Base-by-base conservation (phyloP, 2,797 vertebrate genomes). In the Amazonetta brasiliensis region DNA sequence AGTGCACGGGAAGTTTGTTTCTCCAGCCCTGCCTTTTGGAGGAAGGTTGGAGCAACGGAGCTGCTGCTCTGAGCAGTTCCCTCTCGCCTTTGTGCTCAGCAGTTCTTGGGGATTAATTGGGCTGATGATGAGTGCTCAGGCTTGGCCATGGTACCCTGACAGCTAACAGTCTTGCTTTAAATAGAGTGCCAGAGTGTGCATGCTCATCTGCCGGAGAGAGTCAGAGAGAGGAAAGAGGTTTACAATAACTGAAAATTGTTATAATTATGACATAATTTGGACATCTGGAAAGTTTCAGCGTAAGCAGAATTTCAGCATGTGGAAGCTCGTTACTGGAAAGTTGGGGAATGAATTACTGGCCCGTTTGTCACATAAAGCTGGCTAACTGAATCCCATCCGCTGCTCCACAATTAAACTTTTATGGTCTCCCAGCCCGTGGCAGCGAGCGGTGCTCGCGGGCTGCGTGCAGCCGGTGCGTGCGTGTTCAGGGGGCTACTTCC, bases 231-330 rank as follows among this genome's bases (percentile, higher is more conserved):
- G 92, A 64, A 87, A 50, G 56, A 90, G 87, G 68, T 74, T 88
- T 63, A 94, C 80, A 62, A 95, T 96, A 88, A 91, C 93, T 8
- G 33, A 94, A 94, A 96, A 97, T 96, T 94, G 94, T 95, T 94
- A 79, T 94, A 95, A 97, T 97, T 97, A 95, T 89, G 94, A 95
- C 89, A 97, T 96, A 90, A 97, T 96, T 97, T 97, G 94, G 97
- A 97, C 97, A 97, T 97, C 97, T 97, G 97, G 97, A 43, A 96
- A 94, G 95, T 94, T 96, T 95, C 95, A 19, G 90, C 18, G 86
- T 94, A 96, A 96, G 95, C 97, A 97, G 94, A 95, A 97, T 84
- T 95, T 77, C 92, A 92, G 95, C 91, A 30, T 84, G 92, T 85
- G 91, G 95, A 89, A 82, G 92, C 93, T 95, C 35, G 37, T 94